phyloP scores from a whole-genome alignment of 2,797 vertebrate species.

The Etheostoma perlongum region DNA sequence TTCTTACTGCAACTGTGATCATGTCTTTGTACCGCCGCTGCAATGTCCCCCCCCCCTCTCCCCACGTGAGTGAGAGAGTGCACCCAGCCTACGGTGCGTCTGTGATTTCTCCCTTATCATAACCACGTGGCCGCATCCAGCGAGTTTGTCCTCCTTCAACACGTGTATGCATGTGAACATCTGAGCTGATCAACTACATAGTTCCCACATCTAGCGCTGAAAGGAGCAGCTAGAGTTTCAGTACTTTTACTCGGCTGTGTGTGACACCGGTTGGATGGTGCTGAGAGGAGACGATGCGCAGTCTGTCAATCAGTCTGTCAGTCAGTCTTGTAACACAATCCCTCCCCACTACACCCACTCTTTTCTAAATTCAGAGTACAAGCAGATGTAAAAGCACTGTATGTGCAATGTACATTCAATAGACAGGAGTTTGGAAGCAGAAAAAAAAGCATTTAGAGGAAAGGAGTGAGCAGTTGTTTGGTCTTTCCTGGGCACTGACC shows the following conservation, averaged over 20 bases:
- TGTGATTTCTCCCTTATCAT: constrained; percentile 42
- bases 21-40: neutral
- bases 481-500: constrained; percentile 76
- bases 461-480: constrained; percentile 29
- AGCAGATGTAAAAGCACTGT: neutral
- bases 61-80: constrained; percentile 10
- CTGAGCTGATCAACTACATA: constrained; percentile 34
- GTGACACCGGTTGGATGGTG: constrained; percentile 26
- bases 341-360: neutral
- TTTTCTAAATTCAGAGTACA: neutral
- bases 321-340: constrained; percentile 4
- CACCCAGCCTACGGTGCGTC: constrained; percentile 14
- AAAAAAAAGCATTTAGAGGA: constrained; percentile 4
- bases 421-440: constrained; percentile 15
- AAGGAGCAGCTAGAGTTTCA: constrained; percentile 51
- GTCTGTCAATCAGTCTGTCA: constrained; percentile 35
- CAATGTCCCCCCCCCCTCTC: neutral
- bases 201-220: constrained; percentile 2
- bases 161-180: constrained; percentile 46
- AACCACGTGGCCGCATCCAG: constrained; percentile 65
- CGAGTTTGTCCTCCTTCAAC: constrained; percentile 43
- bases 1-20: neutral
- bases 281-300: constrained; percentile 24
- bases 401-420: neutral
- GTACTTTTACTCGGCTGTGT: constrained; percentile 4